Evolutionary conservation across 30 jellyfish, hydroid and myxozoan species (phyloP).

Genomic region (Turritopsis rubra): DNA sequence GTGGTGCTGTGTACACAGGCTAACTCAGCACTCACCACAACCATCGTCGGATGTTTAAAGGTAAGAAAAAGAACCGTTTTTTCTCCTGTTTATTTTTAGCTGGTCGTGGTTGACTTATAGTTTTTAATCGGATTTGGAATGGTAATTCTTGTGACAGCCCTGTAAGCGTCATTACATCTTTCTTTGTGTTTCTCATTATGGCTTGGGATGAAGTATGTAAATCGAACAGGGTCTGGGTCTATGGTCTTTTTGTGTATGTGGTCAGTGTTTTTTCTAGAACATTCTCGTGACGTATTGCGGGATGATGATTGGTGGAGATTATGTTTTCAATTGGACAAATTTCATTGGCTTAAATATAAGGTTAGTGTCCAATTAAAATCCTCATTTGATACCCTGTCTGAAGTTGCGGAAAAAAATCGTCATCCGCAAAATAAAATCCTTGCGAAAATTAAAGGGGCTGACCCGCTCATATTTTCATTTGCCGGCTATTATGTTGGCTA

Average conservation of each 20-base stretch:
- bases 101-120: no score
- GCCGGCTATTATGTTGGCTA: neutral
- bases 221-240: no score
- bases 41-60: slow-evolving; percentile 92
- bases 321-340: slow-evolving; percentile 69
- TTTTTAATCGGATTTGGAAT: no score
- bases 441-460: neutral
- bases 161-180: no score
- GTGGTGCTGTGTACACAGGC: slow-evolving; percentile 81
- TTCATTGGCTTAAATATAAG: slow-evolving; percentile 85
- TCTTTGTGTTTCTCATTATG: no score
- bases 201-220: no score
- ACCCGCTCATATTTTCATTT: no score
- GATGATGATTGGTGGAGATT: slow-evolving; percentile 93
- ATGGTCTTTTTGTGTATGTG: neutral
- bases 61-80: slow-evolving; percentile 23
- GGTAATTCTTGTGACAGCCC: no score
- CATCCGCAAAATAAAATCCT: no score
- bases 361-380: slow-evolving; percentile 43
- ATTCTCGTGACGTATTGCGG: slow-evolving; percentile 81
- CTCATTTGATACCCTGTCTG: neutral
- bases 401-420: slow-evolving; percentile 1
- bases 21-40: slow-evolving; percentile 92
- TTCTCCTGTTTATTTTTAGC: no score
- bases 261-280: slow-evolving; percentile 44